Percentiles rank a stretch among this genome's conserved stretches.
Conservation (phyloP, 2,113 vertebrate genomes). For the Cairina moschata region DNA sequence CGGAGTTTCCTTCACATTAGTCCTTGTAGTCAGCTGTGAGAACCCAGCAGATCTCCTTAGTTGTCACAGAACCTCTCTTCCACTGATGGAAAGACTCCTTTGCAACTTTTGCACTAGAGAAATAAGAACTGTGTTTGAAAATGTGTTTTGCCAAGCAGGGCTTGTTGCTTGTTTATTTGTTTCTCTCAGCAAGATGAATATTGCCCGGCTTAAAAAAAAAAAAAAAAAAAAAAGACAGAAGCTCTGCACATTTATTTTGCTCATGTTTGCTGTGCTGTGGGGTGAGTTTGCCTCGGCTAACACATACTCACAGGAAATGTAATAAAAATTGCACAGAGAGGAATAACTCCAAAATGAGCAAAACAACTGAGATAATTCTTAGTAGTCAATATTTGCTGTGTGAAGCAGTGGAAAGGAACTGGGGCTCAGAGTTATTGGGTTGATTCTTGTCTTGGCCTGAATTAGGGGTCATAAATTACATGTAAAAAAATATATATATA, state of each 20-base stretch:
- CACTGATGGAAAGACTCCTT: fast-evolving
- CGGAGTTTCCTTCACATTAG: background rate
- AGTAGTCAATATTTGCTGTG: background rate
- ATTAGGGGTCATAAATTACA: background rate
- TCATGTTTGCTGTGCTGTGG: background rate
- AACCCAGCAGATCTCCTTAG: background rate
- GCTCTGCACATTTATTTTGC: background rate
- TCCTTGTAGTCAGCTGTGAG: background rate
- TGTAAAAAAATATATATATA: background rate
- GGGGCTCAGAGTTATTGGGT: background rate
- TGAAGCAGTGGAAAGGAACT: background rate
- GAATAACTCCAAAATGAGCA: background rate
- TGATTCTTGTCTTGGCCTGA: background rate
- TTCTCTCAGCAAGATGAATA: constrained; percentile 10
- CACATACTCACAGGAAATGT: background rate
- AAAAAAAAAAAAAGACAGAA: background rate
- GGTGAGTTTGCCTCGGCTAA: background rate
- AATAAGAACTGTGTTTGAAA: background rate
- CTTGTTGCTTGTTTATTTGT: background rate
- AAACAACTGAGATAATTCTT: background rate
- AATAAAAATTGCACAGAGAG: background rate
- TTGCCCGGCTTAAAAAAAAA: background rate
- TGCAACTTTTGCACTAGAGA: background rate
- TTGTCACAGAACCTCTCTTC: background rate
- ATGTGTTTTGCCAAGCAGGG: background rate